Conservation (phyloP, 2,888 invertebrate genomes). For the Protonemura montana region DNA sequence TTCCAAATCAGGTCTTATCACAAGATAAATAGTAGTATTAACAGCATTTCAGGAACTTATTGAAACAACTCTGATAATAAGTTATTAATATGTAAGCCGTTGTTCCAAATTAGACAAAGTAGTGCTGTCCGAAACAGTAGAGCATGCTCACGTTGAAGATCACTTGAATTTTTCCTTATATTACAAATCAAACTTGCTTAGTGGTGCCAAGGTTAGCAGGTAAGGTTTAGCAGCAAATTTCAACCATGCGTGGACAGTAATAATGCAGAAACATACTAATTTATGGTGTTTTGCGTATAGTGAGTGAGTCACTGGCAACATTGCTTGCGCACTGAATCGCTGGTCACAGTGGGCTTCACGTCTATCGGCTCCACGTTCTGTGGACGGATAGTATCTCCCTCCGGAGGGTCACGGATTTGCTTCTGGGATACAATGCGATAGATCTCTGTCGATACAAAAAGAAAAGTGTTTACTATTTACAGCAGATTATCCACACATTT, state of each 20-base stretch:
- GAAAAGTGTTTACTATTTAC: slow-evolving; percentile 37
- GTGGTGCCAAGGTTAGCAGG: slow-evolving; percentile 12
- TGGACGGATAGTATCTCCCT: slow-evolving; percentile 91
- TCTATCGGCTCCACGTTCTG: slow-evolving; percentile 88
- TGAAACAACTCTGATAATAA: background rate
- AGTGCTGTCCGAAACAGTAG: background rate
- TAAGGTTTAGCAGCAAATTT: slow-evolving; percentile 7
- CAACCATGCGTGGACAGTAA: slow-evolving; percentile 14
- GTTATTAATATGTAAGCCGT: background rate
- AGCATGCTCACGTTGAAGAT: background rate
- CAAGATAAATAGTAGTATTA: background rate
- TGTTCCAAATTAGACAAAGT: background rate
- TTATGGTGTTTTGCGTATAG: slow-evolving; percentile 39
- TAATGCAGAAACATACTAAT: slow-evolving; percentile 38
- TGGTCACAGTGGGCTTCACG: slow-evolving; percentile 85
- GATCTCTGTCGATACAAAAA: slow-evolving; percentile 74
- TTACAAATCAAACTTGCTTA: slow-evolving; percentile 12
- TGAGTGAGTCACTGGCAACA: slow-evolving; percentile 82
- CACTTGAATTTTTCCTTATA: background rate
- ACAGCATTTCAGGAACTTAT: background rate
- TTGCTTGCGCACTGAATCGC: slow-evolving; percentile 88
- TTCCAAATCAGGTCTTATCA: slow-evolving; percentile 7
- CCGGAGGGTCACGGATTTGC: slow-evolving; percentile 94
- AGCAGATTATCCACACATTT: background rate
- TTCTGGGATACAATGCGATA: slow-evolving; percentile 99